A percentile compares a stretch with the other conserved stretches of the same genome.
phyloP scores from a whole-genome alignment of 2,888 invertebrate genomes.

The Acleris sparsana region DNA sequence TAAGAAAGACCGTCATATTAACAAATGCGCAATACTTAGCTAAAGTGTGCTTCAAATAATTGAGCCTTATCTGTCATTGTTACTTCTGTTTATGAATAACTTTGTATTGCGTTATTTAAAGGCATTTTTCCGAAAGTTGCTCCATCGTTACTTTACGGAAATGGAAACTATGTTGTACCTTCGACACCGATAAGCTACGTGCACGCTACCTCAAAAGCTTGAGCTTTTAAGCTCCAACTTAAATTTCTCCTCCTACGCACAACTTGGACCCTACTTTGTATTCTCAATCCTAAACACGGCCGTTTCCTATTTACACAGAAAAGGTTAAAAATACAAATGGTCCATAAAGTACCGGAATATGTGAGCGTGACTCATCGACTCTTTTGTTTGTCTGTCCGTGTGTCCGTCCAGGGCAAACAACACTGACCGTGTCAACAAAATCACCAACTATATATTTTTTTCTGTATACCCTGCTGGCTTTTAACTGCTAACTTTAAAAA shows the following conservation, averaged over 20 bases:
- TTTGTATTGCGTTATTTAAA: too few species aligned
- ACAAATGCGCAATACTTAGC: too few species aligned
- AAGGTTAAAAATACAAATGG: constrained; percentile 37
- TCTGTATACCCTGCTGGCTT: constrained; percentile 5
- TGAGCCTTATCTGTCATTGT: too few species aligned
- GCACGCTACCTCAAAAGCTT: not conserved
- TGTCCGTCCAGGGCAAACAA: constrained; percentile 35
- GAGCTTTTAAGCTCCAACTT: constrained; percentile 23
- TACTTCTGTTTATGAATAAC: too few species aligned
- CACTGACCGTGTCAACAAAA: constrained; percentile 27
- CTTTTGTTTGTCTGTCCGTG: constrained; percentile 29
- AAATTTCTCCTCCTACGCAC: constrained; percentile 28
- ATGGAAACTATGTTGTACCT: constrained; percentile 7
- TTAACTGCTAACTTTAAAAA: not conserved
- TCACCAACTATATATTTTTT: constrained; percentile 2
- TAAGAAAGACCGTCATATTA: too few species aligned
- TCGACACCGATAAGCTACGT: constrained; percentile 1
- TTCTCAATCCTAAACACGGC: constrained; percentile 29
- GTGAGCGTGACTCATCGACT: constrained; percentile 37
- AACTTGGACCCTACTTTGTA: constrained; percentile 30
- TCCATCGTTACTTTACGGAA: not conserved
- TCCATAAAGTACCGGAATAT: constrained; percentile 37
- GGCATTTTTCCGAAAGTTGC: too few species aligned
- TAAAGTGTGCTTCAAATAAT: too few species aligned
- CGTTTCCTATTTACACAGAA: constrained; percentile 36